Base-by-base conservation (phyloP, 2,797 vertebrate species). In the Sebastes steindachneri region DNA sequence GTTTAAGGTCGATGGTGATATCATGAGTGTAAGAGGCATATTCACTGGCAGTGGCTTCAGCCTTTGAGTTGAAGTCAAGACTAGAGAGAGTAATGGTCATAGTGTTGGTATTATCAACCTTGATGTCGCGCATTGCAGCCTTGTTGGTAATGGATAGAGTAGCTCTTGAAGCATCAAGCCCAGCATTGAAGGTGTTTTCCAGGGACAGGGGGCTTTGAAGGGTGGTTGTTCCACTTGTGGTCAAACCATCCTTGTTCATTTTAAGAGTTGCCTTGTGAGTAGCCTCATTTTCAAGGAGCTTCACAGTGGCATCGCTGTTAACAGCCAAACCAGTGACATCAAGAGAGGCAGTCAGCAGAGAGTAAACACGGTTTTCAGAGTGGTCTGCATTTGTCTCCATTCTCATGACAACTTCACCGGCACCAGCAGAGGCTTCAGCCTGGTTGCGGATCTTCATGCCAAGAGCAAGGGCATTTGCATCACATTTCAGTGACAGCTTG, bases 11-110 rank as follows among this genome's bases (percentile, higher is more conserved):
- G 8, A 98, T 72, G 23, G 93, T 94, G 80, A 98, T 94, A 75
- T 93, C 93, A 68, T 99, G 97, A 59, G 90, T 96, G 83, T 99
- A 98, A 70, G 94, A 96, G 69, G 91, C 96, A 89, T 94, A 94
- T 41, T 92, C 77, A 85, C 90, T 92, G 31, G 95, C 93, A 19
- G 84, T 82, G 69, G 96, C 96, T 82, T 97, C 96, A 72, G 96
- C 92, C 82, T 96, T 97, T 3, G 97, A 97, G 76, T 73, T 88
- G 67, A 97, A 96, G 1, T 94, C 91, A 84, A 99, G 78, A 12
- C 94, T 91, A 41, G 95, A 92, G 1, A 95, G 95, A 63, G 94
- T 95, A 33, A 98, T 81, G 74, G 74, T 95, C 80, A 99, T 79
- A 55, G 88, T 95, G 83, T 98, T 96, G 23, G 83, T 80, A 79